Percentiles rank a stretch among this genome's conserved stretches.
Conservation (phyloP, 37 sponge, comb jelly and placozoan genomes). For the Bolinopsis microptera region DNA sequence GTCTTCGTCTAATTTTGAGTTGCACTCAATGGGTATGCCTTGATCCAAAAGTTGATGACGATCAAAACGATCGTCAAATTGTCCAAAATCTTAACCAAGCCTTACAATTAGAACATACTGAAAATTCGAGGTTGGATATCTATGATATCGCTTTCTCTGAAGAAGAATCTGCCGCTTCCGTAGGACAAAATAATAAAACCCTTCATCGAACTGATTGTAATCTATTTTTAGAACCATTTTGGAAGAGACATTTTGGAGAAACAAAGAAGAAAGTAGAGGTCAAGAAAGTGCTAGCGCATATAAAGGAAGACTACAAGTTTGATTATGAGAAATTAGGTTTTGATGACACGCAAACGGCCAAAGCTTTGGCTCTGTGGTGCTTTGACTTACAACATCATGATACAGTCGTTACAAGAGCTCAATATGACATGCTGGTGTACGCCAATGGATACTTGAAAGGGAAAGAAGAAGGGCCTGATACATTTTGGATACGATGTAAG, state of each 20-base stretch:
- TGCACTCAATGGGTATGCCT: slow-evolving; percentile 65
- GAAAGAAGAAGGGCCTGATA: not conserved
- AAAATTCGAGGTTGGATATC: not conserved
- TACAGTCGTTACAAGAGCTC: not conserved
- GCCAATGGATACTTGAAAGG: not conserved
- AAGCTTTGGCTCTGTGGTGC: slow-evolving; percentile 42
- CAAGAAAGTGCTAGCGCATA: not conserved
- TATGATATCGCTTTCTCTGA: not conserved
- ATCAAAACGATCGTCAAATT: not conserved
- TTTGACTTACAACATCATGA: slow-evolving; percentile 7
- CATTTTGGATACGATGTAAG: slow-evolving; percentile 53
- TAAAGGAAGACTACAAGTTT: slow-evolving; percentile 17
- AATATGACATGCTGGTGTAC: slow-evolving; percentile 18
- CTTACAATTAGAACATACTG: not conserved
- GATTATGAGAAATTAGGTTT: not conserved
- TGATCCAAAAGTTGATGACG: slow-evolving; percentile 15
- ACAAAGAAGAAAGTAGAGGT: not conserved
- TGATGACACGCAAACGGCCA: not conserved
- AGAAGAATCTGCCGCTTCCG: slow-evolving; percentile 3
- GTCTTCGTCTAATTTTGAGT: slow-evolving; percentile 72
- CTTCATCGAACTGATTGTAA: slow-evolving; percentile 3
- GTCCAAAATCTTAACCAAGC: slow-evolving; percentile 41
- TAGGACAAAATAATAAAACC: too few relatives aligned
- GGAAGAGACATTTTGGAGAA: slow-evolving; percentile 77
- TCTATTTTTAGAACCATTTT: slow-evolving; percentile 26